Evolutionary conservation across 2,888 invertebrate genomes (phyloP).

Genomic region (Patella caerulea): DNA sequence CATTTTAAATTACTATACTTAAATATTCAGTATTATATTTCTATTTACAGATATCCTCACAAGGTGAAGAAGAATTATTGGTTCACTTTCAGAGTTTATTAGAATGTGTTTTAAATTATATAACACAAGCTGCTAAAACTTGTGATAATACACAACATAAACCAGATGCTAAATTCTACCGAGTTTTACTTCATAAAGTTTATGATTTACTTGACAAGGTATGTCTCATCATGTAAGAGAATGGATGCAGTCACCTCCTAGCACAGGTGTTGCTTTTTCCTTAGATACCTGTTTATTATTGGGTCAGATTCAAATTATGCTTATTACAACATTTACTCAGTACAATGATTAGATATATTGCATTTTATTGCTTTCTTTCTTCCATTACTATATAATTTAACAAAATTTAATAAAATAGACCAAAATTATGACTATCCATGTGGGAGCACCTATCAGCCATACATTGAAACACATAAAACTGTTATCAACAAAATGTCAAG

Average conservation of each 20-base stretch:
- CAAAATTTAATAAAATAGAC: no score
- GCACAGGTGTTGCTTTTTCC: neutral
- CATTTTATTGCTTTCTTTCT: no score
- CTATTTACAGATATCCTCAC: no score
- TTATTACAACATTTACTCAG: no score
- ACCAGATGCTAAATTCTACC: conserved; percentile 83
- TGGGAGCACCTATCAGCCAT: no score
- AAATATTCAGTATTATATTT: no score
- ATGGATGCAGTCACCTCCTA: neutral
- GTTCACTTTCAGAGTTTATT: conserved; percentile 77
- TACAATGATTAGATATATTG: no score
- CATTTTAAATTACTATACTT: no score
- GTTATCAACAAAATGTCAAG: no score
- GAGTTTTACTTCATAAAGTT: conserved; percentile 83
- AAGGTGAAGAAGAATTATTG: conserved; percentile 75
- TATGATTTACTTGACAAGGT: conserved; percentile 87
- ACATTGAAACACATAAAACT: no score
- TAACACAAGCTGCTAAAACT: conserved; percentile 71
- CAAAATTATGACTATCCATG: no score
- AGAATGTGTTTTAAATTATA: conserved; percentile 59
- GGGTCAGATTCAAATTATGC: neutral
- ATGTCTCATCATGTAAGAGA: conserved; percentile 12
- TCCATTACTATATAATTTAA: no score
- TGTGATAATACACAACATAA: conserved; percentile 73
- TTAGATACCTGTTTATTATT: neutral